Evolutionary conservation across 2,113 vertebrate species (phyloP), one percentile per base, ranked within the genome.

Genomic region (Pelecanoides urinatrix): DNA sequence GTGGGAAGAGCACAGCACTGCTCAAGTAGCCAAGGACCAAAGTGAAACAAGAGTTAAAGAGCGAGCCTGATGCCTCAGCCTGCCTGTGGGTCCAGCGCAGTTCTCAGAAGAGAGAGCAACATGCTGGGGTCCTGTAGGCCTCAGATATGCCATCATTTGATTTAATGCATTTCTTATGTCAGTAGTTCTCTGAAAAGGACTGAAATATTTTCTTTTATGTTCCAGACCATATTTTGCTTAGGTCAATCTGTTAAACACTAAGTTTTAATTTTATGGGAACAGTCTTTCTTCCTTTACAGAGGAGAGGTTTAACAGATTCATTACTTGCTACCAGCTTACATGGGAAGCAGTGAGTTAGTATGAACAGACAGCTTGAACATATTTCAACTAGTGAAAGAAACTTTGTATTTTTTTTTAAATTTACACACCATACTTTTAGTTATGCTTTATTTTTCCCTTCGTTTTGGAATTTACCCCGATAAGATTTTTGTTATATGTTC

Each of bases 251-350:
- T 93, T 89, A 83, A 90, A 91, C 19, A 65, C 75, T 84, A 72
- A 85, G 56, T 84, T 97, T 78, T 82, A 82, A 91, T 90, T 94
- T 97, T 89, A 92, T 89, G 82, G 73, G 81, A 97, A 66, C 26
- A 50, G 47, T 25, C 38, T 95, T 86, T 93, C 40, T 56, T 85
- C 68, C 49, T 81, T 90, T 63, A n/a, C 2, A 14, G 68, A 68
- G 53, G 20, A 68, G 32, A 26, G 61, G 13, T 85, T 73, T 81
- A 86, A 61, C 65, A 73, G 73, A 73, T 94, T 75, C 75, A 53
- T 89, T 90, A 45, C 68, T 79, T 94, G 88, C 92, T 93, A 95
- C 90, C 22, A 68, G 71, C 81, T 94, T 90, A 55, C 73, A 56
- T 82, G 87, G 76, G 85, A 96, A 92, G 62, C 73, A 89, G 47